Percentiles rank a stretch among this genome's conserved stretches.
phyloP scores from a whole-genome alignment of 2,113 vertebrate genomes.

The Mungos mungo region DNA sequence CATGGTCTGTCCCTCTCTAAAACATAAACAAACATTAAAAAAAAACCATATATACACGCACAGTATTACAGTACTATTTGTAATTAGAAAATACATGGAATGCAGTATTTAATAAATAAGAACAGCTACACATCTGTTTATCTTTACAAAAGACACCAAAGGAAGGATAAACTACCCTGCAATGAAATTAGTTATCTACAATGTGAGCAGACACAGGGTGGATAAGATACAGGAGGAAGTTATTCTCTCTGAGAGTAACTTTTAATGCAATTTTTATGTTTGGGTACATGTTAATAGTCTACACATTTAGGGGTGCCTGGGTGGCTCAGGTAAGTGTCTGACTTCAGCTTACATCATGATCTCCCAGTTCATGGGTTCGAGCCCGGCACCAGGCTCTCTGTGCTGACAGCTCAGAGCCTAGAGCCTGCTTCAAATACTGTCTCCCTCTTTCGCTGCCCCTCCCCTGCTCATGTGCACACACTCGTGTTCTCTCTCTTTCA shows the following conservation, averaged over 20 bases:
- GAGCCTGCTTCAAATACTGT: no score
- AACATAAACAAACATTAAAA: no score
- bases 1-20: no score
- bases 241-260: background rate
- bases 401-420: no score
- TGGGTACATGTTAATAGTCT: background rate
- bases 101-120: background rate
- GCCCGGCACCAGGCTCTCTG: no score
- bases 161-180: background rate
- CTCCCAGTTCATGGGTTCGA: no score
- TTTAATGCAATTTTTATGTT: background rate
- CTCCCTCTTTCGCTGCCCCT: no score
- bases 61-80: background rate
- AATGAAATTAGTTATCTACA: background rate
- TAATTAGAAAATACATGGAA: background rate
- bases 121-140: background rate
- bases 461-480: no score
- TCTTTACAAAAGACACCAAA: slow-evolving; percentile 9
- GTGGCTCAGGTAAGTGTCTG: no score
- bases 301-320: background rate
- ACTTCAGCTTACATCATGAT: no score
- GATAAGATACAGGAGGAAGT: background rate
- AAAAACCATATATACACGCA: background rate
- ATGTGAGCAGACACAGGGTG: background rate
- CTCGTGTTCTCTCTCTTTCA: no score